Base-by-base conservation (phyloP, 2,113 vertebrate genomes). In the Heterotis niloticus region DNA sequence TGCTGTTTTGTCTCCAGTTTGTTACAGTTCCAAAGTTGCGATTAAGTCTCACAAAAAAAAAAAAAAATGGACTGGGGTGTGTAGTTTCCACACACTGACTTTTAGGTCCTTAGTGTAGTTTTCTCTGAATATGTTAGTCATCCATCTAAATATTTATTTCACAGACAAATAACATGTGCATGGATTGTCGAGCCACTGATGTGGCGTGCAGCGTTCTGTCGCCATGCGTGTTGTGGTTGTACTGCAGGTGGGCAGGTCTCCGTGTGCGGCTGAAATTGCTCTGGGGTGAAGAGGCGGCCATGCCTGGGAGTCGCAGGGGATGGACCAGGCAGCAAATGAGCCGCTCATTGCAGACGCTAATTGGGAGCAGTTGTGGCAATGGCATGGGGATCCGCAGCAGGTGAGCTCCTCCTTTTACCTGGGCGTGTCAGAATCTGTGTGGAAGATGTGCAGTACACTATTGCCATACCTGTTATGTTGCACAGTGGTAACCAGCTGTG, bases 231-330 rank as follows among this genome's bases (percentile, higher is more conserved):
- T 20, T 29, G 16, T 62, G 17, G n/a, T 18, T 59, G 82, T 69
- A 18, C 87, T 92, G 92, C 86, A 88, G 83, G 81, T 86, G 78
- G 78, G 86, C 83, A 82, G 83, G 83, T 66, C 87, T 88, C 84
- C 86, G 88, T 87, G 82, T 84, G 82, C 85, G 82, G 82, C 77
- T 92, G 83, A 91, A 77, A 84, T 86, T 79, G 76, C 66, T 69
- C 82, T 81, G 83, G 82, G 76, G 86, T 84, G 82, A 84, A 85
- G 81, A 84, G 81, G 81, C 86, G 88, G 91, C 94, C 94, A 99
- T 99, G 98, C 97, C 97, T 92, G 96, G 98, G 91, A 96, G 98
- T 93, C 95, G 98, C 93, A 96, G 98, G 96, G 98, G 98, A 91
- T 97, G 96, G 86, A 98, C 95, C 89, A 96, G 98, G 95, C 98